Evolutionary conservation across 2,113 vertebrate species (phyloP), one percentile per base, ranked within the genome.

Genomic region (Leuciscus idus): DNA sequence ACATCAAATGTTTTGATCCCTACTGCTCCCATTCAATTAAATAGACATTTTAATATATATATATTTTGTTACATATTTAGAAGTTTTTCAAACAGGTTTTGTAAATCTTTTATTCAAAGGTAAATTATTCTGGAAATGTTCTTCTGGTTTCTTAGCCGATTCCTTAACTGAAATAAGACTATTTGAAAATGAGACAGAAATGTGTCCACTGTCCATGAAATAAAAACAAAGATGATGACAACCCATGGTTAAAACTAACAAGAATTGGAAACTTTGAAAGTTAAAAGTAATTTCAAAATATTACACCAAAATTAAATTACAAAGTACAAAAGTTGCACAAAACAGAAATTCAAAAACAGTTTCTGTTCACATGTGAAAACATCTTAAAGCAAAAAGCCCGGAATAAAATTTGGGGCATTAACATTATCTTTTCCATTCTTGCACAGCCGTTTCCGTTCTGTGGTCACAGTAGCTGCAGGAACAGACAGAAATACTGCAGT

Each of bases 401-500:
- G 4, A 5, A 39, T 30, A 36, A 79, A 76, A 12, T 21, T 52
- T 30, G n/a, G 13, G 48, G 19, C 39, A 43, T 50, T 79, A 81
- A 81, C 23, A 33, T 48, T 1, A 43, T 43, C 43, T 43, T 43
- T 43, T 43, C 43, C 43, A 43, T 43, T 43, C 43, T 43, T 43
- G 46, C 28, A 12, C 64, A 73, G 48, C 33, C 13, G 4, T 73
- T 84, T 84, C 81, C 68, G 33, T 15, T 64, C 13, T 81, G 80
- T 4, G 7, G 55, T 50, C 83, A 64, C 72, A 64, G 52, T 73
- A 48, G 43, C 30, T 85, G 36, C 50, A 61, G 26, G 28, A 74
- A 70, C 28, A 70, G 82, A 75, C 62, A 52, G 52, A 70, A 59
- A 82, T 68, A 85, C 77, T 77, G 62, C 78, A 83, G 52, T 87